A percentile compares a stretch with the other conserved stretches of the same genome.
Conservation (phyloP, 2,888 invertebrate species). For the Sphinx pinastri region DNA sequence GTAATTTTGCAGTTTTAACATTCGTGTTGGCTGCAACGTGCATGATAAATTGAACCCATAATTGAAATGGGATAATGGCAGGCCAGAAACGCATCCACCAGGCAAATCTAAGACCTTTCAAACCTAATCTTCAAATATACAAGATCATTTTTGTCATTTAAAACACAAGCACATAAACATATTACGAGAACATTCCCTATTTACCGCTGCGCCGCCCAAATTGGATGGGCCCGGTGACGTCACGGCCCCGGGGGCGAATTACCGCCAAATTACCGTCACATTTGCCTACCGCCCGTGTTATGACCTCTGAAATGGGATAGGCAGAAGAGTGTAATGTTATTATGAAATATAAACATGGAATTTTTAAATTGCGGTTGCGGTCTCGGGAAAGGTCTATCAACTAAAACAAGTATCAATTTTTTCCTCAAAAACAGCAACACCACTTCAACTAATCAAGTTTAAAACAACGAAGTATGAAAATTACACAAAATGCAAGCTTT, state of each 20-base stretch:
- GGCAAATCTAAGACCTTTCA: too few species aligned
- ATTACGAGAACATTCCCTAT: neutral
- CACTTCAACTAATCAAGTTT: too few species aligned
- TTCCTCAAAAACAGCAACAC: too few species aligned
- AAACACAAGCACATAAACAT: neutral
- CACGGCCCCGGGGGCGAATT: constrained; percentile 9
- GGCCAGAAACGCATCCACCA: too few species aligned
- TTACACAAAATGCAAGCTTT: constrained; percentile 9
- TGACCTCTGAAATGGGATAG: neutral
- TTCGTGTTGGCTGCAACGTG: too few species aligned
- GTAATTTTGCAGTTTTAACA: too few species aligned
- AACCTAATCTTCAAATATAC: too few species aligned
- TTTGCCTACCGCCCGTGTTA: neutral
- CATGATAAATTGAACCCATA: too few species aligned
- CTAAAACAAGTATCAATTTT: too few species aligned
- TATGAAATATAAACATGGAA: neutral
- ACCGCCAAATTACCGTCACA: constrained; percentile 4
- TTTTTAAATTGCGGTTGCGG: neutral
- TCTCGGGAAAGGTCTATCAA: too few species aligned
- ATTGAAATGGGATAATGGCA: too few species aligned
- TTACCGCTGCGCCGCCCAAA: constrained; percentile 2
- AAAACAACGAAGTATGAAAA: neutral
- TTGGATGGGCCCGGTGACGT: constrained; percentile 18
- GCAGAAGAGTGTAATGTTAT: neutral
- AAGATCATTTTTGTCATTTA: neutral